Evolutionary conservation across 92 coral and sea anemone genomes (phyloP).

Genomic region (Palythoa caribaeorum): DNA sequence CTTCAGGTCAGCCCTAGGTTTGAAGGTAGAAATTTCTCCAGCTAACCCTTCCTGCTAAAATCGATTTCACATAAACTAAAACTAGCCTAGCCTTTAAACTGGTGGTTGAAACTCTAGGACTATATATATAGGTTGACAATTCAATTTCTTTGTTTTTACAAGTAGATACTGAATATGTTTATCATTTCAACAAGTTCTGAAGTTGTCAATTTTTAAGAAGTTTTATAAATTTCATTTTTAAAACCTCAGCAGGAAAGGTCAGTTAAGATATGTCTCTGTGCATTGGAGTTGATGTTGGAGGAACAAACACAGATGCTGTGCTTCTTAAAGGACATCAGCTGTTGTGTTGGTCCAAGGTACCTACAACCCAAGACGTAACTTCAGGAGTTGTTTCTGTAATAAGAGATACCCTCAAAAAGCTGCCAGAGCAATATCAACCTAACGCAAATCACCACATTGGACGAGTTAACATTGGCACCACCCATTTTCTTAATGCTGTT

Average conservation of each 20-base stretch:
- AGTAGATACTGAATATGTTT: no score
- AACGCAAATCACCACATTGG: constrained; percentile 60
- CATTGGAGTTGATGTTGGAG: constrained; percentile 97
- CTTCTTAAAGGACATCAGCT: constrained; percentile 64
- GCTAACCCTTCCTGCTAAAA: no score
- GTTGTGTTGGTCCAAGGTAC: constrained; percentile 79
- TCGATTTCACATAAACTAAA: no score
- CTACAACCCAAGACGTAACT: constrained; percentile 85
- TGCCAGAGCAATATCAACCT: constrained; percentile 71
- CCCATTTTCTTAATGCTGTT: constrained; percentile 97
- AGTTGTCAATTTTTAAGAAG: no score
- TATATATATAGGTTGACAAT: no score
- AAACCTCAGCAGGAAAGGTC: neutral
- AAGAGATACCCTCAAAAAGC: constrained; percentile 62
- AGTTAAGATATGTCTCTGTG: constrained; percentile 61
- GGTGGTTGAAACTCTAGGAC: no score
- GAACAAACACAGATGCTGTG: constrained; percentile 99
- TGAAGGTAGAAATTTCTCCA: no score
- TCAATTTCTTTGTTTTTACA: no score
- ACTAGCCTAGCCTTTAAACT: no score
- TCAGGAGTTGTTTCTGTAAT: constrained; percentile 85
- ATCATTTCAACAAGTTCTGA: no score
- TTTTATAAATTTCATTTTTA: no score
- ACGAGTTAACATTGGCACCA: constrained; percentile 94
- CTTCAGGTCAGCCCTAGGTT: no score